These are phyloP conservation scores for Rhysida immarginata DNA, from an alignment of 1,140 invertebrate species.

Conservation along the genomic window DNA sequence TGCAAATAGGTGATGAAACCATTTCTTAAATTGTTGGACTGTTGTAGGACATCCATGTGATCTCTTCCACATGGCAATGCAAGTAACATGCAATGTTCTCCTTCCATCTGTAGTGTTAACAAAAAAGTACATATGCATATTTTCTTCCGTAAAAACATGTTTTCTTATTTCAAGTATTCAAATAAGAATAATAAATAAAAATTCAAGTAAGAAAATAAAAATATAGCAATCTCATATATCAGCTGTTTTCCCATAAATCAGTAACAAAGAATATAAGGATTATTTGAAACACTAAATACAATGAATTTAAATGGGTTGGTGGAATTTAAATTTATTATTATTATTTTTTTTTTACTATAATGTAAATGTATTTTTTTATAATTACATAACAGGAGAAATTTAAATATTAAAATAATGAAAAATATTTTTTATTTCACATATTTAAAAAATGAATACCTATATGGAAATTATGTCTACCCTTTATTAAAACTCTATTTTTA, in stretches of 20 bases:
- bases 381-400: no score
- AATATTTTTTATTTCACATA: no score
- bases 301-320: no score
- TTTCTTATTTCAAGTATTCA: slow-evolving; percentile 8
- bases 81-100: slow-evolving; percentile 89
- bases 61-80: slow-evolving; percentile 87
- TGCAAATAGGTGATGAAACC: slow-evolving; percentile 94
- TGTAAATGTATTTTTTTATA: no score
- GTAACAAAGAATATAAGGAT: not conserved
- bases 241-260: not conserved
- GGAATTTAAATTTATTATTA: no score
- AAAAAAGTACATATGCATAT: not conserved
- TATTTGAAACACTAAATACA: not conserved
- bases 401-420: no score
- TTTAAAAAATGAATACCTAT: no score
- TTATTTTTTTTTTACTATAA: no score
- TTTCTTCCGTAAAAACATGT: not conserved
- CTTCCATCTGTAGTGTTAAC: slow-evolving; percentile 51
- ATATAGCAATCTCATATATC: not conserved
- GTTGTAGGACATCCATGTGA: slow-evolving; percentile 78
- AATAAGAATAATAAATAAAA: not conserved
- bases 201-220: not conserved
- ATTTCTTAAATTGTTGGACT: slow-evolving; percentile 72
- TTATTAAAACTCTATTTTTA: no score
- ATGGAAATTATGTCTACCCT: no score